These are phyloP conservation scores for Lithophane leautieri DNA, from an alignment of 2,888 invertebrate genomes.

Conservation along the genomic window DNA sequence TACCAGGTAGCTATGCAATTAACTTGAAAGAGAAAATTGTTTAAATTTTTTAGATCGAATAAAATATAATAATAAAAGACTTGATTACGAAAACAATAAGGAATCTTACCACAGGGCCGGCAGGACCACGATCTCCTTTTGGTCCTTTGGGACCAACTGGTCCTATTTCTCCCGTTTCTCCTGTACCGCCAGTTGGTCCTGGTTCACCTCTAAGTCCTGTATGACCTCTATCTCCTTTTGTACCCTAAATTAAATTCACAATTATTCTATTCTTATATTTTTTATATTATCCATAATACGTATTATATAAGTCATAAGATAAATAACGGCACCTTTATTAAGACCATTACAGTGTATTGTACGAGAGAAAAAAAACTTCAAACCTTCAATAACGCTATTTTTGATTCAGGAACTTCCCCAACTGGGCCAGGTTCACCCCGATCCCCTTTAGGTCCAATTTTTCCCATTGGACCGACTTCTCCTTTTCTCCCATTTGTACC, in stretches of 20 bases:
- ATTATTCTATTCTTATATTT: neutral
- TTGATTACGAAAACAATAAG: neutral
- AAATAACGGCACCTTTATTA: neutral
- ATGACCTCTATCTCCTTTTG: conserved; percentile 66
- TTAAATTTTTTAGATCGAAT: neutral
- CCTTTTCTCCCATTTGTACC: conserved; percentile 92
- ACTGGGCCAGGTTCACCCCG: conserved; percentile 75
- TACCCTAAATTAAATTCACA: conserved; percentile 58
- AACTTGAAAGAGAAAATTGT: neutral
- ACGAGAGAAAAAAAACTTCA: neutral
- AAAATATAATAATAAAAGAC: neutral
- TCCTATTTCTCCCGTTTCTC: conserved; percentile 39
- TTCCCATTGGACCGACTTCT: conserved; percentile 79
- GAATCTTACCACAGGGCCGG: conserved; percentile 63
- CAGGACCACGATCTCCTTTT: conserved; percentile 64
- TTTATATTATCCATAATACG: neutral
- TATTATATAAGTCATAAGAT: neutral
- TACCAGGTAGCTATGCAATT: too few relatives aligned
- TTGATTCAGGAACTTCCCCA: conserved; percentile 68
- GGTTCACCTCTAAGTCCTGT: conserved; percentile 49
- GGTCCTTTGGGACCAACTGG: conserved; percentile 56
- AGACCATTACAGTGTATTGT: neutral
- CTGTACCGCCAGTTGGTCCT: conserved; percentile 53
- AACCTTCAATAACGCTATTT: conserved; percentile 69
- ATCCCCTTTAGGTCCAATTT: conserved; percentile 91